phyloP scores from a whole-genome alignment of 2,797 vertebrate species.

The Brotogeris chrysoptera region DNA sequence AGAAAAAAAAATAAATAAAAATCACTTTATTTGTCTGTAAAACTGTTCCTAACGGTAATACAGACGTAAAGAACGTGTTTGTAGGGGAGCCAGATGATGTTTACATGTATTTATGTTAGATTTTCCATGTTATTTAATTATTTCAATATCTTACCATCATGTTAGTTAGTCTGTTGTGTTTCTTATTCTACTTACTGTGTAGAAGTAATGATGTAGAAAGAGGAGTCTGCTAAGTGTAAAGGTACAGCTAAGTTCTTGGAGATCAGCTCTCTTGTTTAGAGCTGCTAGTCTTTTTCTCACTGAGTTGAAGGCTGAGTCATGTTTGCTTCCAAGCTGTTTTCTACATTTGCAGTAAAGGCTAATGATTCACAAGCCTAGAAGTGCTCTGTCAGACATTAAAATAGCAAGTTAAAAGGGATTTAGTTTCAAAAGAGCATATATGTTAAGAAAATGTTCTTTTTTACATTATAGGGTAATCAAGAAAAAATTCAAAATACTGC shows the following conservation, averaged over 20 bases:
- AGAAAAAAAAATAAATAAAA: background rate
- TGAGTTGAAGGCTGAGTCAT: background rate
- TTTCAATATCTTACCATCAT: background rate
- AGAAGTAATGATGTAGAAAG: background rate
- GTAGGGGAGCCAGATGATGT: background rate
- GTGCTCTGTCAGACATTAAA: background rate
- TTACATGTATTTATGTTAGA: background rate
- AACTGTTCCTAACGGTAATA: background rate
- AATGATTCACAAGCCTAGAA: background rate
- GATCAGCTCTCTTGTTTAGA: rapidly evolving
- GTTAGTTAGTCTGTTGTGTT: background rate
- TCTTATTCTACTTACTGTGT: background rate
- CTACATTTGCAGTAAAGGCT: background rate
- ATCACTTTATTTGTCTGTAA: background rate
- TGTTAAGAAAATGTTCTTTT: background rate
- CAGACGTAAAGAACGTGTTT: background rate
- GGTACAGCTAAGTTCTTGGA: background rate
- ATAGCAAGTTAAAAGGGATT: background rate
- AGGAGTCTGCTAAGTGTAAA: background rate
- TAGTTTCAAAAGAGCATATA: background rate
- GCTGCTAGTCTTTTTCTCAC: background rate
- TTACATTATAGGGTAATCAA: background rate
- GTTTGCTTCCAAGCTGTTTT: background rate
- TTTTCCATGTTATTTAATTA: background rate
- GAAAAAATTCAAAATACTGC: background rate